Evolutionary conservation across 2,113 vertebrate species (phyloP).

Genomic region (Scomber japonicus): DNA sequence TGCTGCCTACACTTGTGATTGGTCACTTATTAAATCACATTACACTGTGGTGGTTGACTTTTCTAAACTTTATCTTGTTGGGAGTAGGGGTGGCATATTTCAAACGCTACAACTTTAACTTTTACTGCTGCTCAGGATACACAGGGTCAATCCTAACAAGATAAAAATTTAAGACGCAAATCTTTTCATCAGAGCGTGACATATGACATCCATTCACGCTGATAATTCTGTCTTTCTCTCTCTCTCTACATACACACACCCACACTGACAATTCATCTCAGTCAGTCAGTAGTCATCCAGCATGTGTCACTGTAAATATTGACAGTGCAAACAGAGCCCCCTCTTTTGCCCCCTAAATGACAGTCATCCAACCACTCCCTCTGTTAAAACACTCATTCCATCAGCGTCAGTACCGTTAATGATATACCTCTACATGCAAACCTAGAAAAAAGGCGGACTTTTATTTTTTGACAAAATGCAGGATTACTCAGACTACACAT

Average conservation of each 20-base stretch:
- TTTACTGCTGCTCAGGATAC: neutral
- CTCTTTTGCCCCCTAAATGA: slow-evolving; percentile 62
- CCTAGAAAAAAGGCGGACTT: neutral
- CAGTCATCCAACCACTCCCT: slow-evolving; percentile 65
- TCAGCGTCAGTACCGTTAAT: slow-evolving; percentile 55
- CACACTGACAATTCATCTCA: slow-evolving; percentile 35
- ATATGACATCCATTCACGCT: slow-evolving; percentile 48
- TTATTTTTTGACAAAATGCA: neutral
- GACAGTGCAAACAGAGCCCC: slow-evolving; percentile 80
- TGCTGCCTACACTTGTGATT: slow-evolving; percentile 32
- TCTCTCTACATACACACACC: slow-evolving; percentile 42
- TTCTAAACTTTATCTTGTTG: slow-evolving; percentile 37
- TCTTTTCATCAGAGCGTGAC: slow-evolving; percentile 45
- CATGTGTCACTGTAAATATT: slow-evolving; percentile 83
- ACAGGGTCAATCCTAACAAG: neutral
- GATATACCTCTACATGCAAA: slow-evolving; percentile 58
- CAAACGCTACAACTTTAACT: neutral
- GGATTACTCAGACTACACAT: neutral
- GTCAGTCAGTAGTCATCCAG: slow-evolving; percentile 66
- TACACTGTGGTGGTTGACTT: neutral
- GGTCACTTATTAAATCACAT: slow-evolving; percentile 44
- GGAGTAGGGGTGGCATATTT: neutral
- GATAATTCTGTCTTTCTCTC: slow-evolving; percentile 38
- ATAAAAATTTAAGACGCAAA: slow-evolving; percentile 21
- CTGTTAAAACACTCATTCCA: slow-evolving; percentile 59